phyloP scores from a whole-genome alignment of 2,888 invertebrate genomes.

The Agrochola macilenta region DNA sequence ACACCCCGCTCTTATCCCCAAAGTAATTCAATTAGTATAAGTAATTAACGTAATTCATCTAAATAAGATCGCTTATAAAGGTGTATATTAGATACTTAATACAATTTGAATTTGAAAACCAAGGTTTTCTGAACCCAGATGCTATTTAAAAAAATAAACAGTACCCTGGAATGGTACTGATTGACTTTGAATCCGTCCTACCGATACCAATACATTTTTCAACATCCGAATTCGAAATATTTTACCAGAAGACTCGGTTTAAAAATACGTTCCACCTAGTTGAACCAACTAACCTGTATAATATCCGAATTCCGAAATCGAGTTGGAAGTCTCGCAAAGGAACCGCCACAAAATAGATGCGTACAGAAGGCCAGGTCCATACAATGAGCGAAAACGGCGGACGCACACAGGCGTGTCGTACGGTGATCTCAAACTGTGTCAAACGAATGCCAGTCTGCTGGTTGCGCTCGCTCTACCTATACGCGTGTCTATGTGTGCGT shows the following conservation, averaged over 20 bases:
- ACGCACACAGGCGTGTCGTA: background rate
- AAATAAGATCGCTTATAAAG: background rate
- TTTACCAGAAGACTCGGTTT: conserved; percentile 50
- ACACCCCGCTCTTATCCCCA: no score
- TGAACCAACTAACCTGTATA: conserved; percentile 59
- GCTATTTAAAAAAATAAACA: background rate
- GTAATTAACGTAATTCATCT: background rate
- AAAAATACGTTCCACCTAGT: conserved; percentile 63
- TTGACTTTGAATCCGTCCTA: conserved; percentile 6
- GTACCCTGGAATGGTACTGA: background rate
- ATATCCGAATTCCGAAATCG: conserved; percentile 72
- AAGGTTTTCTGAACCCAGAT: background rate
- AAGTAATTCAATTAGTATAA: no score
- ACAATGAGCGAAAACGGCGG: background rate
- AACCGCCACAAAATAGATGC: conserved; percentile 42
- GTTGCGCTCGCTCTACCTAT: background rate
- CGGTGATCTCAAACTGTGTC: background rate
- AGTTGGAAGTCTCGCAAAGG: conserved; percentile 71
- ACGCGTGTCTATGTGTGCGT: no score
- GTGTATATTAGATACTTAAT: background rate
- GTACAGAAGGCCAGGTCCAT: background rate
- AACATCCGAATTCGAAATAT: conserved; percentile 38
- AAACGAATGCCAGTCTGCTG: background rate
- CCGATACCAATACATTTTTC: conserved; percentile 32
- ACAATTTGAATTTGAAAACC: background rate